phyloP scores from a whole-genome alignment of 2,797 vertebrate genomes.

The Yasuhikotakia modesta region DNA sequence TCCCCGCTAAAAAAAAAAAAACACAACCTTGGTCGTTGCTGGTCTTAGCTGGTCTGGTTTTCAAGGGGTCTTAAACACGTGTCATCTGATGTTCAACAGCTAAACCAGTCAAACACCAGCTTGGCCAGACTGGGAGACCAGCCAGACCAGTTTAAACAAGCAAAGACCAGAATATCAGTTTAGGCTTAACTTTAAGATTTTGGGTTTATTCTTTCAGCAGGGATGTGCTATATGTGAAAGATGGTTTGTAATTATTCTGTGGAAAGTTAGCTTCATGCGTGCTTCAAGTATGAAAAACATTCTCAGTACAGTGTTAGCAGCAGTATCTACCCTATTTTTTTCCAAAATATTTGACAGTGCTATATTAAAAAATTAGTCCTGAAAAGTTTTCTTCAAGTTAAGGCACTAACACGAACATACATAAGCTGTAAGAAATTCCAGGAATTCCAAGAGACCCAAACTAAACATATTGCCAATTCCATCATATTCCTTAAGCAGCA shows the following conservation, averaged over 20 bases:
- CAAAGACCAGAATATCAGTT: not conserved
- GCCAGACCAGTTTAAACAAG: not conserved
- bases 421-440: constrained; percentile 11
- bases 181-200: too few species aligned
- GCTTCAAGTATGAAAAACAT: too few species aligned
- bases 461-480: constrained; percentile 29
- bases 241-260: not conserved
- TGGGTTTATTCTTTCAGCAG: not conserved
- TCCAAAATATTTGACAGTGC: not conserved
- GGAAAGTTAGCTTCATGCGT: not conserved
- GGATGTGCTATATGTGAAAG: not conserved
- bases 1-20: not conserved
- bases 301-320: too few species aligned
- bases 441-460: constrained; percentile 17
- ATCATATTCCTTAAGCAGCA: constrained; percentile 34
- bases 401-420: not conserved
- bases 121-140: too few species aligned
- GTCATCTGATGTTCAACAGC: too few species aligned
- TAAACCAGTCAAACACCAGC: too few species aligned
- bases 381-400: not conserved
- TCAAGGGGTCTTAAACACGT: not conserved
- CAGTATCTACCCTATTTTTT: too few species aligned
- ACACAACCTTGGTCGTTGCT: not conserved
- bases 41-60: not conserved
- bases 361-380: not conserved